phyloP scores from a whole-genome alignment of 2,888 invertebrate genomes.

The Lordiphosa fenestrarum region DNA sequence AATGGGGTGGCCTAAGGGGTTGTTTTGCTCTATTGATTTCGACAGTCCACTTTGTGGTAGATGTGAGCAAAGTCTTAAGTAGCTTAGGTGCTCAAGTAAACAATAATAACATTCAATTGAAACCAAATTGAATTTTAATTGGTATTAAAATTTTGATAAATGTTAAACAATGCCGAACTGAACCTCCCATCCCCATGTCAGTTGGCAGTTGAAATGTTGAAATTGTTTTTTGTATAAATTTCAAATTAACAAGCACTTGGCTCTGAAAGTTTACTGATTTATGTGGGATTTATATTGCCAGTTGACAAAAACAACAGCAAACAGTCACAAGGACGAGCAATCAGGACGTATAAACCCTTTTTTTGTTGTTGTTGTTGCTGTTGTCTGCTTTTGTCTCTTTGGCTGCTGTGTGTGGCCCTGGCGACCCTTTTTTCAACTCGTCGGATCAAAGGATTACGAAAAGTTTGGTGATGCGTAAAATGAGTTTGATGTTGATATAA shows the following conservation, averaged over 20 bases:
- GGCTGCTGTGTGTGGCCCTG: conserved; percentile 11
- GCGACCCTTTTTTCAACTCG: conserved; percentile 30
- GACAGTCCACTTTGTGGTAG: conserved; percentile 11
- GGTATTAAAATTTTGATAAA: conserved; percentile 10
- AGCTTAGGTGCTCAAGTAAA: conserved; percentile 3
- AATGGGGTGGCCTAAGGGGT: not conserved
- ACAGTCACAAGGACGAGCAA: conserved; percentile 11
- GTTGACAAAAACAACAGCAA: conserved; percentile 41
- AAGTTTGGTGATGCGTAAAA: conserved; percentile 74
- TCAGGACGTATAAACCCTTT: conserved; percentile 61
- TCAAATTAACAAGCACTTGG: conserved; percentile 72
- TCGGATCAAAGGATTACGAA: conserved; percentile 72
- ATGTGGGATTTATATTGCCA: conserved; percentile 66
- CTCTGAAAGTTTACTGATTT: conserved; percentile 66
- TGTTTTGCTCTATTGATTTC: conserved; percentile 12
- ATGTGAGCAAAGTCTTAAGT: conserved; percentile 10
- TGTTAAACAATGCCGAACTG: conserved; percentile 1
- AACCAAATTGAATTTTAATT: conserved; percentile 21
- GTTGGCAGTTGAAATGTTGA: conserved; percentile 52
- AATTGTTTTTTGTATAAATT: conserved; percentile 75
- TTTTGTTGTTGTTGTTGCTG: conserved; percentile 1
- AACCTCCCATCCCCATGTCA: conserved; percentile 14
- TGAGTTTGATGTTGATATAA: conserved; percentile 76
- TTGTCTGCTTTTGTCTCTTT: conserved; percentile 1
- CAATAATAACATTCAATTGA: conserved; percentile 9